Percentiles rank a stretch among this genome's conserved stretches.
Evolutionary conservation across 2,888 invertebrate genomes (phyloP).

Genomic region (Phortica okadai): DNA sequence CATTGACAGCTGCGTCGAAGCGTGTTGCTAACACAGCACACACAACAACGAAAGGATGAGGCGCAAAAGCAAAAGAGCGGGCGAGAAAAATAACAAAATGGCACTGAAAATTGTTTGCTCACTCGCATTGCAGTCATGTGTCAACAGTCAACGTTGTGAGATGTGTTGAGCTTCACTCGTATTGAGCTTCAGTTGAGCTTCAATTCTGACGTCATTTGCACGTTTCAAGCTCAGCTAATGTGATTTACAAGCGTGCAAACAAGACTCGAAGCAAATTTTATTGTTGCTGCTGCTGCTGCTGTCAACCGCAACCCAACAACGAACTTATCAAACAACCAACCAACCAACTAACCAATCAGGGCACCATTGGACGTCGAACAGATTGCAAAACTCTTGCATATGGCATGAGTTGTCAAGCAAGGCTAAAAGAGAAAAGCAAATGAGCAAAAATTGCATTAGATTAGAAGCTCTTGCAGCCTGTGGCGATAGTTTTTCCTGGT

Average conservation of each 20-base stretch:
- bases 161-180: background rate
- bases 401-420: too few species aligned
- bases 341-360: background rate
- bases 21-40: background rate
- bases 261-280: background rate
- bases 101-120: slow-evolving; percentile 11
- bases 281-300: background rate
- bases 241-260: slow-evolving; percentile 23
- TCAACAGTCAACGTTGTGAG: background rate
- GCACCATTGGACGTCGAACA: background rate
- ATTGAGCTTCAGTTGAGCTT: background rate
- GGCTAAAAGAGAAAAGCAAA: too few species aligned
- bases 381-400: background rate
- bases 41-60: slow-evolving; percentile 12
- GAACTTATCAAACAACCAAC: background rate
- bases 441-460: too few species aligned
- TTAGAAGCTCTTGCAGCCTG: too few species aligned
- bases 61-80: background rate
- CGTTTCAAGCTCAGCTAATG: slow-evolving; percentile 25
- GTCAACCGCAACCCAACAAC: background rate
- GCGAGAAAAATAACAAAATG: background rate
- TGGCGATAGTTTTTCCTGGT: too few species aligned
- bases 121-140: background rate
- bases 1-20: slow-evolving; percentile 40
- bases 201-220: slow-evolving; percentile 21